Evolutionary conservation across 2,888 invertebrate genomes (phyloP), one percentile per base, ranked within the genome.

Genomic region (Dicyrtomina minuta): DNA sequence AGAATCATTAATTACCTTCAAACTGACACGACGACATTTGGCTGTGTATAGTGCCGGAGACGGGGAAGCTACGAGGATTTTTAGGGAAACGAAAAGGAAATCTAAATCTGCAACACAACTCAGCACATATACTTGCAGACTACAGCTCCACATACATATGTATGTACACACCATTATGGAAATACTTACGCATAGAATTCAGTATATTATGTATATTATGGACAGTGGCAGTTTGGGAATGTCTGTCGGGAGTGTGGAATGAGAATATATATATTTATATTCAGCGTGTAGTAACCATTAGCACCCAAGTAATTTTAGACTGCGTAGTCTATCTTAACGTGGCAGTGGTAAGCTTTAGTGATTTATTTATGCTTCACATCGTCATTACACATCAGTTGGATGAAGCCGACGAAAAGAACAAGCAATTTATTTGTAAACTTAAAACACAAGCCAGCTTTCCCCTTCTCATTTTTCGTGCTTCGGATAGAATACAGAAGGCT

Each of bases 361-460:
- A 65, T 65, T 65, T 65, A 65, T 65, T 65, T 53, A 65, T 65
- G 65, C 53, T 43, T 33, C 55, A 65, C 39, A 65, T 65, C 51
- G 53, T 64, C 61, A 44, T 44, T 39, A 58, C 49, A 15, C 62
- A 62, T 49, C 33, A 62, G 49, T 64, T 33, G 39, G 39, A 41
- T 24, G 44, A 24, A 65, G 65, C 65, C 65, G 65, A 65, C 43
- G 62, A 53, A 56, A 65, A 55, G 53, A 53, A 65, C 55, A 65
- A 65, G 65, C 65, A 65, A 65, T 65, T 65, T 65, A 65, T 65
- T 65, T 55, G 65, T 65, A 56, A 65, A 65, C 53, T 65, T 24
- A 53, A 65, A 65, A 65, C 62, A 33, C 46, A 53, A 53, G 20
- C 22, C 46, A 46, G 46, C 20, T 53, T 20, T 53, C 24, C 20